A percentile compares a stretch with the other conserved stretches of the same genome.
Evolutionary conservation across 2,888 invertebrate genomes (phyloP).

Genomic region (Aspidapion aeneum): DNA sequence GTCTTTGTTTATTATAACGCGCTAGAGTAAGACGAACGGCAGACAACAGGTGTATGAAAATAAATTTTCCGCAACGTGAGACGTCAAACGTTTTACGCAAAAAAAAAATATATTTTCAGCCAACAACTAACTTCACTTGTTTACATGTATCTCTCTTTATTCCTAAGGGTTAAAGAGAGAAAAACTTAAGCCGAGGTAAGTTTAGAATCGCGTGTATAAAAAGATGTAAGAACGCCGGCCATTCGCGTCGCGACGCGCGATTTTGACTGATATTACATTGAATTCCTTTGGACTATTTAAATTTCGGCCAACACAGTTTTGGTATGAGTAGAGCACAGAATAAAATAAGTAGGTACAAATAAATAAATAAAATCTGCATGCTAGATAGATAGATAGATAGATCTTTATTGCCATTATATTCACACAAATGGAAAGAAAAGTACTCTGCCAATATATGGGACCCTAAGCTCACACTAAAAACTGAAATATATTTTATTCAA

Average conservation of each 20-base stretch:
- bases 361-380: too few species aligned
- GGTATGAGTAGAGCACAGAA: too few species aligned
- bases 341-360: too few species aligned
- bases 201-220: not conserved
- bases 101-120: not conserved
- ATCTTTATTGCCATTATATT: too few species aligned
- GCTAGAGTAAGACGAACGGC: too few species aligned
- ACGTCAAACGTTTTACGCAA: not conserved
- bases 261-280: not conserved
- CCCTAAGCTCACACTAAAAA: too few species aligned
- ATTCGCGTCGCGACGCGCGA: not conserved
- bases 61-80: not conserved
- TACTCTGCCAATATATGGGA: too few species aligned
- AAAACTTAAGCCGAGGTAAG: not conserved
- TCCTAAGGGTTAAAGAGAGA: not conserved
- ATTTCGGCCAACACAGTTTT: too few species aligned
- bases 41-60: not conserved
- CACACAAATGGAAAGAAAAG: too few species aligned
- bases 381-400: too few species aligned
- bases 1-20: not conserved
- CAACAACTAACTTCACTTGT: not conserved
- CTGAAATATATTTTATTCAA: too few species aligned
- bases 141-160: not conserved
- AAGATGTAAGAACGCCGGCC: not conserved
- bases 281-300: not conserved